Evolutionary conservation across 2,888 invertebrate genomes (phyloP).

Genomic region (Coremacera marginata): DNA sequence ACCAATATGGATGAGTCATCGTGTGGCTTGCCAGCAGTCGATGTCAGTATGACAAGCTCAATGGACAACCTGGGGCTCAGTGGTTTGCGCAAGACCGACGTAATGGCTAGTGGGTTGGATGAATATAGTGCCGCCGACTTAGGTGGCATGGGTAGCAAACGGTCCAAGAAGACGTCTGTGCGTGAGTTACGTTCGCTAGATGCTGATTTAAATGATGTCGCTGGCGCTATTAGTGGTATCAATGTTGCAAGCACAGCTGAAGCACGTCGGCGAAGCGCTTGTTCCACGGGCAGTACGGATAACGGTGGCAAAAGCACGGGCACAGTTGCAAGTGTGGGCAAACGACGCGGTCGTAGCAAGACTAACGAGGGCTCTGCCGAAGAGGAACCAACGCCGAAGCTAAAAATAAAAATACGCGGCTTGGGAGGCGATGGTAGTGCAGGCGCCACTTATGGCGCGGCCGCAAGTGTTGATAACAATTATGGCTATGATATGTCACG

Average conservation of each 20-base stretch:
- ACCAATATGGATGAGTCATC: slow-evolving; percentile 85
- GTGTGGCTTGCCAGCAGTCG: slow-evolving; percentile 71
- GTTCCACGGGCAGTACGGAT: slow-evolving; percentile 67
- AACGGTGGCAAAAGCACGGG: slow-evolving; percentile 61
- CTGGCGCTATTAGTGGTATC: not conserved
- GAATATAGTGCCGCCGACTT: slow-evolving; percentile 80
- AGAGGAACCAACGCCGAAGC: slow-evolving; percentile 72
- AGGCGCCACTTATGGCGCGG: slow-evolving; percentile 45
- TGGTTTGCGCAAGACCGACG: slow-evolving; percentile 83
- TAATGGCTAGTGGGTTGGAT: slow-evolving; percentile 85
- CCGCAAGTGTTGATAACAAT: slow-evolving; percentile 57
- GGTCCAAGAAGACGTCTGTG: slow-evolving; percentile 71
- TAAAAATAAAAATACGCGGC: slow-evolving; percentile 82
- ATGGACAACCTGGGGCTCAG: slow-evolving; percentile 74
- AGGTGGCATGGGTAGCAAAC: slow-evolving; percentile 60
- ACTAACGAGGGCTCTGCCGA: slow-evolving; percentile 63
- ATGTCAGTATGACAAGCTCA: slow-evolving; percentile 64
- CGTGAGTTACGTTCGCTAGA: slow-evolving; percentile 77
- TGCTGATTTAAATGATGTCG: slow-evolving; percentile 71
- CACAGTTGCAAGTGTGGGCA: slow-evolving; percentile 62
- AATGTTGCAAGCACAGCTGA: slow-evolving; percentile 58
- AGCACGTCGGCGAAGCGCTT: slow-evolving; percentile 71
- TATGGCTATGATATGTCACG: slow-evolving; percentile 67
- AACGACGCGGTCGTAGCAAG: slow-evolving; percentile 67
- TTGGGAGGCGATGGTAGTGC: slow-evolving; percentile 53